phyloP scores from a whole-genome alignment of 2,797 vertebrate species.

The Helarctos malayanus region DNA sequence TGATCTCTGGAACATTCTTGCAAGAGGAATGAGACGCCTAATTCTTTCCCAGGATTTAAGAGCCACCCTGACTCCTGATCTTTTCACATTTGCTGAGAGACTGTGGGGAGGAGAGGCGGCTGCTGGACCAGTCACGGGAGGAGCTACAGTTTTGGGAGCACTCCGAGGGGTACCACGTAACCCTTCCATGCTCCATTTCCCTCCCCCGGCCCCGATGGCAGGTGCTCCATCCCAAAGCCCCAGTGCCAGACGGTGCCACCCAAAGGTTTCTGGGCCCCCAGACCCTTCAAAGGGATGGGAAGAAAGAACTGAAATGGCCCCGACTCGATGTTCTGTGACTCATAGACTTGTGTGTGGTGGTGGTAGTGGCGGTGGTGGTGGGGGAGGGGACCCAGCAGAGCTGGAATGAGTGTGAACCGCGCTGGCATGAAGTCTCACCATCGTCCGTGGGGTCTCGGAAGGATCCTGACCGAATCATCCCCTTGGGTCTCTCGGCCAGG shows the following conservation, averaged over 20 bases:
- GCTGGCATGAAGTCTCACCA: slow-evolving; percentile 90
- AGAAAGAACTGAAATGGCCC: slow-evolving; percentile 74
- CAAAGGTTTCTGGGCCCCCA: slow-evolving; percentile 78
- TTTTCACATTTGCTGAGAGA: not conserved
- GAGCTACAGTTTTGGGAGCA: not conserved
- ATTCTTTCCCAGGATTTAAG: not conserved
- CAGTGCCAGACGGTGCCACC: slow-evolving; percentile 33
- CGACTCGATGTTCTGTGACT: slow-evolving; percentile 32
- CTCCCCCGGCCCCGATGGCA: slow-evolving; percentile 39
- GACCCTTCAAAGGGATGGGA: slow-evolving; percentile 74
- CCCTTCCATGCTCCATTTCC: not conserved
- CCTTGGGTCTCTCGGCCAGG: slow-evolving; percentile 96
- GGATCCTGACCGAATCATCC: slow-evolving; percentile 98
- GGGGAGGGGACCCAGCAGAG: slow-evolving; percentile 69
- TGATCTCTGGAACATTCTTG: not conserved
- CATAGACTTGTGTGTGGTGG: slow-evolving; percentile 22
- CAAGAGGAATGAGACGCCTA: slow-evolving; percentile 43
- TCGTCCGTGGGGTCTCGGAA: slow-evolving; percentile 96
- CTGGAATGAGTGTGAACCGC: slow-evolving; percentile 78
- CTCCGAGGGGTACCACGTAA: not conserved
- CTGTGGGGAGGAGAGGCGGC: slow-evolving; percentile 33
- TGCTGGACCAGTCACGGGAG: not conserved
- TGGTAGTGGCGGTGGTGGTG: not conserved
- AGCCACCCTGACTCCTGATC: not conserved
- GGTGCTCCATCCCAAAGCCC: slow-evolving; percentile 49